phyloP scores from a whole-genome alignment of 2,888 invertebrate genomes.

The Maniola hyperantus region DNA sequence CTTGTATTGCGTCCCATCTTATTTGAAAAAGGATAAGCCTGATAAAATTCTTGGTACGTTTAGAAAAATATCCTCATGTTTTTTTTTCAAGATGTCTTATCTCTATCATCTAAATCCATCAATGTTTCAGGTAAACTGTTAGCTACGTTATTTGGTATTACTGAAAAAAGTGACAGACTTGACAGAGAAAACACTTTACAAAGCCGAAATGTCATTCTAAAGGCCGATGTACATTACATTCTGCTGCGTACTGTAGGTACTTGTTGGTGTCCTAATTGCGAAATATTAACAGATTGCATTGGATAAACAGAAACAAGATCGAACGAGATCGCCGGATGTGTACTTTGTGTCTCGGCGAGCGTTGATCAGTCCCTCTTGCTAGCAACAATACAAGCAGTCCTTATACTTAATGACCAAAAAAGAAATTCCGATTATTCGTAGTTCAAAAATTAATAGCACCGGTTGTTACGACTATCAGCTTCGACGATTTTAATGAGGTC shows the following conservation, averaged over 20 bases:
- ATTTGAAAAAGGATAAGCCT: not conserved
- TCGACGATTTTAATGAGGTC: too few relatives aligned
- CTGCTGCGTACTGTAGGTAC: too few relatives aligned
- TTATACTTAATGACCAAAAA: too few relatives aligned
- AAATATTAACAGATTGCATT: constrained; percentile 3
- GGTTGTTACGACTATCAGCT: too few relatives aligned
- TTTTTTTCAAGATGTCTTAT: not conserved
- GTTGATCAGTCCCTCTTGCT: not conserved
- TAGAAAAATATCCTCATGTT: not conserved
- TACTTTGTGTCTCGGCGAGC: not conserved
- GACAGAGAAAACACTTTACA: too few relatives aligned
- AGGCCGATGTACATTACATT: too few relatives aligned
- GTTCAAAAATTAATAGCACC: too few relatives aligned
- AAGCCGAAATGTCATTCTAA: too few relatives aligned
- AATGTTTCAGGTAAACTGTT: not conserved
- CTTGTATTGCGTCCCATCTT: not conserved
- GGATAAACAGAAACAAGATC: not conserved
- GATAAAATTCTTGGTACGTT: not conserved
- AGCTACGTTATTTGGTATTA: not conserved
- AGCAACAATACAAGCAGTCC: too few relatives aligned
- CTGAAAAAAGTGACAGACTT: too few relatives aligned
- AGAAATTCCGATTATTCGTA: too few relatives aligned
- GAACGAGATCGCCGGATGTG: not conserved
- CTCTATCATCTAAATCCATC: not conserved
- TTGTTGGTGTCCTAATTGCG: constrained; percentile 8